Conservation (phyloP, 2,797 vertebrate genomes). For the Furcifer pardalis region DNA sequence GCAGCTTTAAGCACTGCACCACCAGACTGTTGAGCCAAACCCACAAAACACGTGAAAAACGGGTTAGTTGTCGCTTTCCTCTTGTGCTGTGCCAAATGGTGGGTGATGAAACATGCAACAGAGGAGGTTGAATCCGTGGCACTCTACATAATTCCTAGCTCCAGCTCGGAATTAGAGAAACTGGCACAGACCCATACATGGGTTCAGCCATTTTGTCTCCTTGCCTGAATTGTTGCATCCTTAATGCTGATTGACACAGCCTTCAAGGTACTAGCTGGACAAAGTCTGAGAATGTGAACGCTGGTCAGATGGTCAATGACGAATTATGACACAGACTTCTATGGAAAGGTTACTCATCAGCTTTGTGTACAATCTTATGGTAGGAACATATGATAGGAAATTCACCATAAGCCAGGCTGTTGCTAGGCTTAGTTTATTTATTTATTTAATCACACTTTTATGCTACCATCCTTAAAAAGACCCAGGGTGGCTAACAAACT, state of each 20-base stretch:
- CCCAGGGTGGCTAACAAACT: no score
- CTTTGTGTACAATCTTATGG: background rate
- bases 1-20: no score
- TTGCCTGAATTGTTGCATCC: no score
- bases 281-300: background rate
- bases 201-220: background rate
- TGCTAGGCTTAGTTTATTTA: no score
- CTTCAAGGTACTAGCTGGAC: background rate
- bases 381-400: background rate
- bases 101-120: background rate
- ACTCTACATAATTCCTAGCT: background rate
- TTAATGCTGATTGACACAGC: background rate
- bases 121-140: background rate
- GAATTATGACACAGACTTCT: background rate
- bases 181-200: background rate
- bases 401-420: background rate
- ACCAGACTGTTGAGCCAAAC: no score
- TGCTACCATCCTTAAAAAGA: no score
- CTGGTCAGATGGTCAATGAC: background rate
- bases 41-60: no score
- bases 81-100: background rate
- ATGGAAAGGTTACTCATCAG: background rate
- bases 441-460: no score
- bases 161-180: no score
- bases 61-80: no score